These are phyloP conservation scores for Lagopus leucura DNA, from an alignment of 2,113 vertebrate genomes.

Conservation along the genomic window DNA sequence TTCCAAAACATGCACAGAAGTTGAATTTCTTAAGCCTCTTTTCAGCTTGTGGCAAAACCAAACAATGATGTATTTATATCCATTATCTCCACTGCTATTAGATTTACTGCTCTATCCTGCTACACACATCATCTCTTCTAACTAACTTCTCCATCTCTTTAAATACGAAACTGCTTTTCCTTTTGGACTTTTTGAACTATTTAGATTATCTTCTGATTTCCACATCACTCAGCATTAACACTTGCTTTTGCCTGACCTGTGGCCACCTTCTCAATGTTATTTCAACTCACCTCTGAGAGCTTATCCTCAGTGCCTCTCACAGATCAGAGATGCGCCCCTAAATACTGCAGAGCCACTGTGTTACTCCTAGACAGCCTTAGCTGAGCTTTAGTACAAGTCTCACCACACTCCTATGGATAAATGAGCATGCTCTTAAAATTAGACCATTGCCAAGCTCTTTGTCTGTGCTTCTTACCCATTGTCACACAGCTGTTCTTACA, in stretches of 20 bases:
- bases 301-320: neutral
- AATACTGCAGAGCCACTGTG: neutral
- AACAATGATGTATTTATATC: neutral
- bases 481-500: neutral
- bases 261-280: neutral
- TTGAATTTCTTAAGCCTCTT: neutral
- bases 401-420: neutral
- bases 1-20: neutral
- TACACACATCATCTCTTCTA: neutral
- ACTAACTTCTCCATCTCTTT: neutral
- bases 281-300: neutral
- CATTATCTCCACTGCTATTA: neutral
- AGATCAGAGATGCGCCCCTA: neutral
- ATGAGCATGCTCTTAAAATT: neutral
- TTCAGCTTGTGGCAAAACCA: neutral
- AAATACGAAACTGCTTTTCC: neutral
- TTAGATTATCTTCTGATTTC: accelerated
- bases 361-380: neutral
- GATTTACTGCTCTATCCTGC: neutral
- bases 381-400: neutral
- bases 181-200: neutral
- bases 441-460: neutral
- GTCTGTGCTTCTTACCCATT: neutral
- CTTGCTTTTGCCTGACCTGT: neutral
- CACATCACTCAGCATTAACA: neutral